These are phyloP conservation scores for Arothron firmamentum DNA, from an alignment of 2,113 vertebrate genomes.

Conservation along the genomic window DNA sequence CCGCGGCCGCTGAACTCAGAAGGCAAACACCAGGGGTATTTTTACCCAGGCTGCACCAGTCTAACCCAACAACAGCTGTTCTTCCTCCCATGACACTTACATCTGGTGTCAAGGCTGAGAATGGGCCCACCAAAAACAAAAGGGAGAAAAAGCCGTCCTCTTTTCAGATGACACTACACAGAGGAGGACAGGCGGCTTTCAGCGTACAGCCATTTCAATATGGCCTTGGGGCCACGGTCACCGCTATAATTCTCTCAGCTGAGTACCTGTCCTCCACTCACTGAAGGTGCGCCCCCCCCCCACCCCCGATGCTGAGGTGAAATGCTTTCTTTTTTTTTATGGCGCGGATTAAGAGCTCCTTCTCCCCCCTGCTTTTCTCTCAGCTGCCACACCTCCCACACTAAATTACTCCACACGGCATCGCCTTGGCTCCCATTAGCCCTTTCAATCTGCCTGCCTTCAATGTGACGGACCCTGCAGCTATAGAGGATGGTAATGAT, in stretches of 20 bases:
- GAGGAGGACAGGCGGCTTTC: conserved; percentile 25
- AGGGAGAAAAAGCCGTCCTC: conserved; percentile 39
- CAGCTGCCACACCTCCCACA: conserved; percentile 55
- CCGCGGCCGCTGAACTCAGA: conserved; percentile 23
- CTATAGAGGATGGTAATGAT: conserved; percentile 71
- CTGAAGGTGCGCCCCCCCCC: conserved; percentile 49
- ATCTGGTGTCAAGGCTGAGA: conserved; percentile 64
- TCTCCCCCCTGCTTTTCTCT: conserved; percentile 29
- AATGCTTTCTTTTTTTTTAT: conserved; percentile 53
- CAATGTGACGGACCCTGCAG: conserved; percentile 67
- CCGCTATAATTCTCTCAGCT: conserved; percentile 54
- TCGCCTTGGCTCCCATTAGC: conserved; percentile 68
- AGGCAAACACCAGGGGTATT: conserved; percentile 43
- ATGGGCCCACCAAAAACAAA: conserved; percentile 39
- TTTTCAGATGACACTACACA: conserved; percentile 33
- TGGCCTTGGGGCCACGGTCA: conserved; percentile 43
- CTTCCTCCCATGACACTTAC: conserved; percentile 54
- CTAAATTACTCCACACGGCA: conserved; percentile 72
- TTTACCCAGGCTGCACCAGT: conserved; percentile 39
- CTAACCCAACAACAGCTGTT: conserved; percentile 52
- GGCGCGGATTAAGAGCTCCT: conserved; percentile 54
- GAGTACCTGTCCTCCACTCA: conserved; percentile 60
- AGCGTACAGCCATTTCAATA: conserved; percentile 45
- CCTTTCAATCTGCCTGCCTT: conserved; percentile 77
- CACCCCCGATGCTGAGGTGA: conserved; percentile 51